Evolutionary conservation across 2,113 vertebrate genomes (phyloP).

Genomic region (Odobenus rosmarus): DNA sequence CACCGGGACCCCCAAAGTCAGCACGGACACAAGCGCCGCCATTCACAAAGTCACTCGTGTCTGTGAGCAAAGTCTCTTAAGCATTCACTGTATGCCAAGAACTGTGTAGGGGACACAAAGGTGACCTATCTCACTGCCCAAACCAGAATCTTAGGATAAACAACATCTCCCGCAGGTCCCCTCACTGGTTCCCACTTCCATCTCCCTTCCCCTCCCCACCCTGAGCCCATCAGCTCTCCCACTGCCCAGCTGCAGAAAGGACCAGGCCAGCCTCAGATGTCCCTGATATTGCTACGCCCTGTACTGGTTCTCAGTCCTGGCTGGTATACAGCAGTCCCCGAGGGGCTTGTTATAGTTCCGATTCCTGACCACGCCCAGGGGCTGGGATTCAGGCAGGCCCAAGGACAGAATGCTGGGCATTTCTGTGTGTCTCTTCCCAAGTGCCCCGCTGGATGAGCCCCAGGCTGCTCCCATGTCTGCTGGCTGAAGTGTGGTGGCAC

Average conservation of each 20-base stretch:
- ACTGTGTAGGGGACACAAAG: not conserved
- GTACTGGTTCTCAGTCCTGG: not conserved
- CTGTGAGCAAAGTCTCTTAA: not conserved
- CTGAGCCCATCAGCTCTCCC: not conserved
- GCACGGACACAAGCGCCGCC: not conserved
- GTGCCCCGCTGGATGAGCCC: not conserved
- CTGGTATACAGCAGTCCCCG: not conserved
- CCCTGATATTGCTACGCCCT: not conserved
- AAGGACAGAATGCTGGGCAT: not conserved
- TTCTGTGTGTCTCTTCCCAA: not conserved
- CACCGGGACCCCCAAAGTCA: not conserved
- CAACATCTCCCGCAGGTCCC: not conserved
- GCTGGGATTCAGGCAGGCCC: not conserved
- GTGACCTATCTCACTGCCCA: not conserved
- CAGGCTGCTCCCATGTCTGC: not conserved
- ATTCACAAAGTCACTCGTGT: not conserved
- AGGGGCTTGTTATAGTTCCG: not conserved
- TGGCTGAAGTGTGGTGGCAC: not conserved
- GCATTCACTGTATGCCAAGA: not conserved
- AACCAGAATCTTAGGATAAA: not conserved
- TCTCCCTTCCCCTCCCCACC: not conserved
- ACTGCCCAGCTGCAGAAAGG: not conserved
- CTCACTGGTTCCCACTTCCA: not conserved
- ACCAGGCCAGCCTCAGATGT: not conserved
- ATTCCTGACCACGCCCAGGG: not conserved